A percentile compares a stretch with the other conserved stretches of the same genome.
Evolutionary conservation across 2,113 vertebrate species (phyloP).

Genomic region (Origma solitaria): DNA sequence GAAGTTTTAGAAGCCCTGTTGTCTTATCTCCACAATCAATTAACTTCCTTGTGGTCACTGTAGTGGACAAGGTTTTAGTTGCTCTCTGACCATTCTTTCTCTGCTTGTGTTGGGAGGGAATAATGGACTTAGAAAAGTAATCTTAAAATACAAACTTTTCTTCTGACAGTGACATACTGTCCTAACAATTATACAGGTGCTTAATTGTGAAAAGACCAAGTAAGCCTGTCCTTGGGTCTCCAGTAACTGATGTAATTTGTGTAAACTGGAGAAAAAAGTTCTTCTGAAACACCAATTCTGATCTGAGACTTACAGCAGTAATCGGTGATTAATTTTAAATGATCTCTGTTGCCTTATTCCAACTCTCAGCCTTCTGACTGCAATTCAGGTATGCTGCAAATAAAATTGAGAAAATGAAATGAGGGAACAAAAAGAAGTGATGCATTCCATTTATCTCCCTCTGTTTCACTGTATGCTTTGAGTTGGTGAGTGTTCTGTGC

Average conservation of each 20-base stretch:
- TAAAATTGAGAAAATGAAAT: background rate
- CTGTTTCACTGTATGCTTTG: background rate
- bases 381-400: background rate
- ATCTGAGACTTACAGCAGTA: background rate
- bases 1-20: background rate
- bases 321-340: background rate
- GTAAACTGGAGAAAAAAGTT: background rate
- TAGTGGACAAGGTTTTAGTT: background rate
- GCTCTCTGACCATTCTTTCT: background rate
- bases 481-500: background rate
- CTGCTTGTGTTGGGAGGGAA: background rate
- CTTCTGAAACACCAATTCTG: background rate
- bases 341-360: background rate
- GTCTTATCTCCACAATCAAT: background rate
- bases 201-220: background rate
- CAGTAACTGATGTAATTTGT: background rate
- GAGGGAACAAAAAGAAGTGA: background rate
- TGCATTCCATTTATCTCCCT: background rate
- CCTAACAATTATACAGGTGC: background rate
- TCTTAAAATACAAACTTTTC: background rate
- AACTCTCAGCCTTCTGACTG: background rate
- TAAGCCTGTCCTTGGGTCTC: background rate
- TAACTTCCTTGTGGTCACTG: background rate
- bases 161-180: background rate
- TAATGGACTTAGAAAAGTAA: background rate